These are phyloP conservation scores for Okapia johnstoni DNA, from an alignment of 2,113 vertebrate species.

Conservation along the genomic window DNA sequence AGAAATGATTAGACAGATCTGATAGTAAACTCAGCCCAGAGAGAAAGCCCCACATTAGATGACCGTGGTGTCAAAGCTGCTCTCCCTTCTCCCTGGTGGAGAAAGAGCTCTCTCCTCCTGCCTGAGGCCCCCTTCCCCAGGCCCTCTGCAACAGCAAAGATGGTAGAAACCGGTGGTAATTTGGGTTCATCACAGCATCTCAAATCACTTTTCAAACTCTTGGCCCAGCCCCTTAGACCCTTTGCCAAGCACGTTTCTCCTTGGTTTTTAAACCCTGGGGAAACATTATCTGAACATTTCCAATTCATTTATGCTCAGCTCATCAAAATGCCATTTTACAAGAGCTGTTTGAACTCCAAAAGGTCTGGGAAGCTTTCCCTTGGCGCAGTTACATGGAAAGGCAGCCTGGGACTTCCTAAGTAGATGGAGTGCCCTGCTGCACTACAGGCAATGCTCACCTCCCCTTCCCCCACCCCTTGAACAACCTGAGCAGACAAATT, in stretches of 20 bases:
- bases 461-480: rapidly evolving
- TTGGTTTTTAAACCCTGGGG: constrained; percentile 49
- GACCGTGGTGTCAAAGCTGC: background rate
- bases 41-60: background rate
- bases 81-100: background rate
- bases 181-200: constrained; percentile 36
- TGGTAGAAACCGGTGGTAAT: constrained; percentile 14
- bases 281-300: constrained; percentile 70
- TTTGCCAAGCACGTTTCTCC: constrained; percentile 51
- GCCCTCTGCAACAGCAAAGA: background rate
- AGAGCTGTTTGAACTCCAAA: constrained; percentile 46
- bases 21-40: background rate
- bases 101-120: background rate
- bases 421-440: background rate
- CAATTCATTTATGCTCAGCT: constrained; percentile 67
- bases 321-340: constrained; percentile 71
- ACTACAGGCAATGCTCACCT: background rate
- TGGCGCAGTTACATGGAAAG: constrained; percentile 36
- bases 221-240: constrained; percentile 17
- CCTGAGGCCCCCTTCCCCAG: background rate
- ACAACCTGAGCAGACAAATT: background rate
- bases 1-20: background rate
- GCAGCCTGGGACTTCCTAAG: background rate
- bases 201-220: constrained; percentile 62
- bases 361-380: constrained; percentile 52